phyloP scores from a whole-genome alignment of 1,140 invertebrate genomes.

The Lordiphosa collinella region DNA sequence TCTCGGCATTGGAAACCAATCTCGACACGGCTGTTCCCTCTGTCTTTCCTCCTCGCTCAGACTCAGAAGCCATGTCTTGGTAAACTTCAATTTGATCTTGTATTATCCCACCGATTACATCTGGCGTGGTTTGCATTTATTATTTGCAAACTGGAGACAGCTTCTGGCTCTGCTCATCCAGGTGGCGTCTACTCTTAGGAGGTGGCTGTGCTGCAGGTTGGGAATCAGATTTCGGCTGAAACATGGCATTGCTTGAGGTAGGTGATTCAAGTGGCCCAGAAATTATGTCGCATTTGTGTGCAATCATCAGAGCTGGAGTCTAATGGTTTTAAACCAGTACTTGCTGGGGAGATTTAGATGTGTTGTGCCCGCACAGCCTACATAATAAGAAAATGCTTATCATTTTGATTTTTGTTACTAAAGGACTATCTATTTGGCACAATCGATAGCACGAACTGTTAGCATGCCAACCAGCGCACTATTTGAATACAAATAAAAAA shows the following conservation, averaged over 20 bases:
- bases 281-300: constrained; percentile 42
- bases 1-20: constrained; percentile 37
- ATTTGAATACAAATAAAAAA: too few species aligned
- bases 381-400: too few species aligned
- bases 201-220: background rate
- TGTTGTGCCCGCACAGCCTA: too few species aligned
- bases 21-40: background rate
- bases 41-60: background rate
- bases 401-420: too few species aligned
- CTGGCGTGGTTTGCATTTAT: constrained; percentile 55
- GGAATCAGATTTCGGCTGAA: constrained; percentile 1
- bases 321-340: constrained; percentile 14
- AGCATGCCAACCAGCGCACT: too few species aligned
- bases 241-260: constrained; percentile 55
- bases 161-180: constrained; percentile 18
- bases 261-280: constrained; percentile 45
- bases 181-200: constrained; percentile 41
- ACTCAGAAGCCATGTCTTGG: too few species aligned
- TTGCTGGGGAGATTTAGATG: constrained; percentile 6
- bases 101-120: constrained; percentile 49
- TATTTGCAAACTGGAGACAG: constrained; percentile 32
- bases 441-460: too few species aligned
- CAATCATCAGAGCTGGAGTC: constrained; percentile 50
- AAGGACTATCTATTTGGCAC: too few species aligned
- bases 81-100: constrained; percentile 40